phyloP scores from a whole-genome alignment of 2,888 invertebrate species.

The Pollenia angustigena region DNA sequence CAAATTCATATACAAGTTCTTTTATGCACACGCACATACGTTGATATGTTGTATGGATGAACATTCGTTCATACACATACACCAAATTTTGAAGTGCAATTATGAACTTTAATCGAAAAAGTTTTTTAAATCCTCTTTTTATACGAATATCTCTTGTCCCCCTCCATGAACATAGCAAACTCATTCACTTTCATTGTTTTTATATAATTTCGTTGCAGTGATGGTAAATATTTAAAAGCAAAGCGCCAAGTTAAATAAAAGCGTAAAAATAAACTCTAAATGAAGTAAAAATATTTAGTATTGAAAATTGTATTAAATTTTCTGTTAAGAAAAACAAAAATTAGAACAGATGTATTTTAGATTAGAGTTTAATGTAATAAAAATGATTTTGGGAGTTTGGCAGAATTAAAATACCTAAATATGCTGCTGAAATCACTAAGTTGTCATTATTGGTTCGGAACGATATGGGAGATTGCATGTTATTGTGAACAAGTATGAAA shows the following conservation, averaged over 20 bases:
- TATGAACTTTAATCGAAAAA: constrained; percentile 77
- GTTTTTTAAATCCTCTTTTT: constrained; percentile 70
- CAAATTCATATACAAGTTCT: background rate
- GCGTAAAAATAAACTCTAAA: too few species aligned
- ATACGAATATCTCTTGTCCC: constrained; percentile 28
- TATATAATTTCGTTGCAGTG: constrained; percentile 46
- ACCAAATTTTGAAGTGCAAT: constrained; percentile 72
- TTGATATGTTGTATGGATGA: constrained; percentile 1
- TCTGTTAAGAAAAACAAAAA: too few species aligned
- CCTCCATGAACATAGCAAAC: background rate
- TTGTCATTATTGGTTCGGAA: constrained; percentile 16
- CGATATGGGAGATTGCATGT: constrained; percentile 7
- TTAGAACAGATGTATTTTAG: background rate
- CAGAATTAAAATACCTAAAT: background rate
- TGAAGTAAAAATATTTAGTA: too few species aligned
- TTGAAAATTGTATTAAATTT: too few species aligned
- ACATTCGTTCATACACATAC: constrained; percentile 2
- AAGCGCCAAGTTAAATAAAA: background rate
- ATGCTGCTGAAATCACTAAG: background rate
- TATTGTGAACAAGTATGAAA: constrained; percentile 53
- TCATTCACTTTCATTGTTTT: constrained; percentile 42
- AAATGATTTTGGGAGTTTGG: background rate
- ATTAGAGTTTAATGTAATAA: background rate
- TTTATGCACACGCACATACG: background rate
- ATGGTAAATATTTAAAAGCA: constrained; percentile 8